Percentiles rank a stretch among this genome's conserved stretches.
Conservation (phyloP, 2,113 vertebrate species). For the Ivindomyrus marchei region DNA sequence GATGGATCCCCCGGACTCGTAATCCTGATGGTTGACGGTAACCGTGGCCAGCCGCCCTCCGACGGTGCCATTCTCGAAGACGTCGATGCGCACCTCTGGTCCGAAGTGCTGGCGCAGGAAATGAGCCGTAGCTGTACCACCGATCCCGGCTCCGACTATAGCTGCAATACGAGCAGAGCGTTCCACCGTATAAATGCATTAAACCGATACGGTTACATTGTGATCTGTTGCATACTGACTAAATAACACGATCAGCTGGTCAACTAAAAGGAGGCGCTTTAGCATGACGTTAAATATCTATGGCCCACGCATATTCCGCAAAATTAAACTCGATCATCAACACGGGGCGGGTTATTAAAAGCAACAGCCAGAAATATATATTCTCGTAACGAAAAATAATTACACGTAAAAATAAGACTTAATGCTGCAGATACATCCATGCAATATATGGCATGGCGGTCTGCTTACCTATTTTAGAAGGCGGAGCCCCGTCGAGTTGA, state of each 20-base stretch:
- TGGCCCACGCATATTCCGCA: background rate
- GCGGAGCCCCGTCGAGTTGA: slow-evolving; percentile 57
- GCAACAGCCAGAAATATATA: background rate
- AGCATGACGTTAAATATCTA: background rate
- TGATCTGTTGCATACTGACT: background rate
- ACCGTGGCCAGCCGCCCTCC: slow-evolving; percentile 87
- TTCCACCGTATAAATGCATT: slow-evolving; percentile 15
- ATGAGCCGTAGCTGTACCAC: slow-evolving; percentile 80
- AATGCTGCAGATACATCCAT: background rate
- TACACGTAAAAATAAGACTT: background rate
- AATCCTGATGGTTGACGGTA: slow-evolving; percentile 85
- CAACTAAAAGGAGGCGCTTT: background rate
- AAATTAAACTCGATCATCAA: background rate
- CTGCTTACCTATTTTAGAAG: slow-evolving; percentile 61
- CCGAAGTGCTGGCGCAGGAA: slow-evolving; percentile 94
- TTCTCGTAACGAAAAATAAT: background rate
- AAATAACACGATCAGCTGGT: background rate
- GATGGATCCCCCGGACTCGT: slow-evolving; percentile 85
- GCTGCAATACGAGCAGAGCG: slow-evolving; percentile 53
- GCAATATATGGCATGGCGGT: background rate
- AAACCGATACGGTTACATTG: background rate
- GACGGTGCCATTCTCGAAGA: slow-evolving; percentile 77
- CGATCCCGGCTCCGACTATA: slow-evolving; percentile 85
- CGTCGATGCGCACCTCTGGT: slow-evolving; percentile 83
- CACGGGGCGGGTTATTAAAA: background rate